phyloP scores from a whole-genome alignment of 2,797 vertebrate species.

The Acipenser oxyrinchus region DNA sequence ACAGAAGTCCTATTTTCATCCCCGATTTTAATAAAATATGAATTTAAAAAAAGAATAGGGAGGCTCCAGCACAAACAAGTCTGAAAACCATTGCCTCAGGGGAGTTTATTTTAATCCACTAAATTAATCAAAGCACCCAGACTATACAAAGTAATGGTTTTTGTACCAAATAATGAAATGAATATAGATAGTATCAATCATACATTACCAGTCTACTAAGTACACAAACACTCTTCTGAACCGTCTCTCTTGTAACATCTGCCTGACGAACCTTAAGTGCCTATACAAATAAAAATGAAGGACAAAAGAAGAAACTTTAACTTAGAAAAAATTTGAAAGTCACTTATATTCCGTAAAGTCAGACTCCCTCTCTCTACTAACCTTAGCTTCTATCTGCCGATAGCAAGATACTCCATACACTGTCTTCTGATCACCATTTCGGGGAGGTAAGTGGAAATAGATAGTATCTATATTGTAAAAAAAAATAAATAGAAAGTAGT shows the following conservation, averaged over 20 bases:
- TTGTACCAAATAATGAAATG: too few relatives aligned
- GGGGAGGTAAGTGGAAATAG: conserved; percentile 89
- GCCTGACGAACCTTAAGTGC: conserved; percentile 89
- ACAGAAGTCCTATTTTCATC: too few relatives aligned
- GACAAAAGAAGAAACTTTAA: conserved; percentile 12
- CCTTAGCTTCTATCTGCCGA: conserved; percentile 96
- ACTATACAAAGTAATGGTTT: too few relatives aligned
- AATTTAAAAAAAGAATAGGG: too few relatives aligned
- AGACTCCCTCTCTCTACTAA: conserved; percentile 36
- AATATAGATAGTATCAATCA: too few relatives aligned
- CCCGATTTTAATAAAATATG: too few relatives aligned
- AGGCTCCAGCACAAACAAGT: too few relatives aligned
- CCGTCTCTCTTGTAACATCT: conserved; percentile 91
- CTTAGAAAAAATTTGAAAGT: background rate
- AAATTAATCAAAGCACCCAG: too few relatives aligned
- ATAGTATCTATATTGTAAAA: conserved; percentile 63
- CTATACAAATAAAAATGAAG: conserved; percentile 45
- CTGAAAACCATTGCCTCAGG: too few relatives aligned
- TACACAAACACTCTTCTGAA: conserved; percentile 97
- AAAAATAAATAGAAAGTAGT: conserved; percentile 13
- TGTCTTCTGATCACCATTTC: conserved; percentile 68
- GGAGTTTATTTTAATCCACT: too few relatives aligned
- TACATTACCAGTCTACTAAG: conserved; percentile 82
- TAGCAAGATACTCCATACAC: conserved; percentile 94
- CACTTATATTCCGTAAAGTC: background rate